Conservation (phyloP, 2,113 vertebrate genomes). For the Delphinapterus leucas region DNA sequence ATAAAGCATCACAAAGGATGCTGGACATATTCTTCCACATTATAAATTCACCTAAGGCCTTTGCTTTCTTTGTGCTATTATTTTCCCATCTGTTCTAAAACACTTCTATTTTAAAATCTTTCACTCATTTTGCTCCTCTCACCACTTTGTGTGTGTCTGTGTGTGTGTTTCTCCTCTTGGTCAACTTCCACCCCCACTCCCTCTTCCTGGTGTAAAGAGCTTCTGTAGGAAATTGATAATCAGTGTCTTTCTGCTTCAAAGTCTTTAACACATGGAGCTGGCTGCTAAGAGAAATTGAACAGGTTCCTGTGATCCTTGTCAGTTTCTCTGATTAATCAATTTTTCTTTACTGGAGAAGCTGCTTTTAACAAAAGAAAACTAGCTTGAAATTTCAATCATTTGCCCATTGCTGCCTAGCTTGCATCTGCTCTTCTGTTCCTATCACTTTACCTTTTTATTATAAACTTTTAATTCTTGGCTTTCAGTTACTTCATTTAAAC, state of each 20-base stretch:
- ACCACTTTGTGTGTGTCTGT: neutral
- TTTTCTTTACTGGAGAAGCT: constrained; percentile 54
- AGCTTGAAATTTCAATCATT: constrained; percentile 54
- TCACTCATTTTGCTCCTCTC: constrained; percentile 15
- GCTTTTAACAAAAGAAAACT: constrained; percentile 61
- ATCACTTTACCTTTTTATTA: constrained; percentile 16
- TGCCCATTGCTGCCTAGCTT: neutral
- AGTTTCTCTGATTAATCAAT: constrained; percentile 72
- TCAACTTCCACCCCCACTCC: neutral
- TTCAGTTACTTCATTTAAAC: constrained; percentile 20
- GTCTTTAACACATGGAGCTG: constrained; percentile 69
- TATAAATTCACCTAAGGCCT: neutral
- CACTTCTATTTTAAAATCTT: constrained; percentile 17
- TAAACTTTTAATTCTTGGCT: constrained; percentile 31
- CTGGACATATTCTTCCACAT: neutral
- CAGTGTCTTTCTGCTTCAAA: constrained; percentile 67
- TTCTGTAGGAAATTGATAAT: constrained; percentile 77
- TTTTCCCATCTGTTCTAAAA: constrained; percentile 45
- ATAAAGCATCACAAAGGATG: neutral
- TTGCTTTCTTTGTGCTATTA: constrained; percentile 18
- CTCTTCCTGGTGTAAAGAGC: constrained; percentile 64
- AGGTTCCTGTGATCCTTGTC: constrained; percentile 72
- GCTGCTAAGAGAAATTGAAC: constrained; percentile 73
- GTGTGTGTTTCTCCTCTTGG: neutral
- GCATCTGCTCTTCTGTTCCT: neutral